A percentile compares a stretch with the other conserved stretches of the same genome.
These are phyloP conservation scores for Erethizon dorsatum DNA, from an alignment of 2,797 vertebrate species.

Conservation along the genomic window DNA sequence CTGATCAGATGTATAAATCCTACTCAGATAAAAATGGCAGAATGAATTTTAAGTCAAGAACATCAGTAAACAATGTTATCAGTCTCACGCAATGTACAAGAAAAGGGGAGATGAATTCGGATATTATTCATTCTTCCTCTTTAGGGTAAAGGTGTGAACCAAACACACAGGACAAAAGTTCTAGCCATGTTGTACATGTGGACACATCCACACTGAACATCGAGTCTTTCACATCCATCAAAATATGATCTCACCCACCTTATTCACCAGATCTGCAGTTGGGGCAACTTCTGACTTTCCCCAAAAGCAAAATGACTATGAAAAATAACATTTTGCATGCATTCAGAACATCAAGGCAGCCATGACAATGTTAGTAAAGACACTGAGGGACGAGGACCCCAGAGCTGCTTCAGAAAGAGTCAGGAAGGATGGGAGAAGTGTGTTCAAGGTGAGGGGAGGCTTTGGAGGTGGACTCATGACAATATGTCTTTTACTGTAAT, in stretches of 20 bases:
- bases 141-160: no score
- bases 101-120: no score
- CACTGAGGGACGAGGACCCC: background rate
- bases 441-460: background rate
- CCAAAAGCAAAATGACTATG: background rate
- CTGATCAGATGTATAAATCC: background rate
- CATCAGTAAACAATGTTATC: rapidly evolving
- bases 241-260: background rate
- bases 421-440: background rate
- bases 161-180: rapidly evolving
- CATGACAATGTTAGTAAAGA: no score
- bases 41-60: background rate
- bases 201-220: rapidly evolving
- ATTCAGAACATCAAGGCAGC: background rate
- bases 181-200: rapidly evolving
- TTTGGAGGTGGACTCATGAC: background rate
- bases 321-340: background rate
- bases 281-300: background rate
- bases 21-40: background rate
- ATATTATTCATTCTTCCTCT: rapidly evolving
- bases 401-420: background rate
- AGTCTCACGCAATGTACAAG: background rate
- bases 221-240: background rate
- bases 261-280: background rate
- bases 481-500: background rate